Conservation (phyloP, 2,797 vertebrate species). For the Meriones psammophilus region DNA sequence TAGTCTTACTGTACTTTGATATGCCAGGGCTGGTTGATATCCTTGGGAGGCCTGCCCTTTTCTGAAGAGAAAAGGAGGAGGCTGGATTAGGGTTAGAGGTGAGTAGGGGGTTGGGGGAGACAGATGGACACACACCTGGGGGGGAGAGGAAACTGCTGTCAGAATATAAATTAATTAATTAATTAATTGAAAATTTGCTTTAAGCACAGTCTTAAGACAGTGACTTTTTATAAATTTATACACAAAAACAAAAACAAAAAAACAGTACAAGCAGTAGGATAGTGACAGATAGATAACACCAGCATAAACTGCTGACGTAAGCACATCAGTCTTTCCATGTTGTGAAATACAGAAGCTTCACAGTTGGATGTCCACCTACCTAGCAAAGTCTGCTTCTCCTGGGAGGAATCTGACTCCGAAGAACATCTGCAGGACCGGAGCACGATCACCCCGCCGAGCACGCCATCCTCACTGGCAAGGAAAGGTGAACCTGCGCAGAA, state of each 20-base stretch:
- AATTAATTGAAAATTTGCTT: constrained; percentile 48
- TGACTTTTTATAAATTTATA: constrained; percentile 24
- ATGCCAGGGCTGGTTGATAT: background rate
- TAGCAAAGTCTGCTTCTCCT: constrained; percentile 94
- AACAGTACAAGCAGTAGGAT: background rate
- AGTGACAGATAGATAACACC: background rate
- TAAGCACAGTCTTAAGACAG: constrained; percentile 34
- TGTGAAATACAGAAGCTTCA: constrained; percentile 10
- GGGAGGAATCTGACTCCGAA: constrained; percentile 91
- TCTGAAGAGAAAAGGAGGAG: background rate
- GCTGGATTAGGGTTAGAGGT: background rate
- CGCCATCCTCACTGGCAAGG: constrained; percentile 96
- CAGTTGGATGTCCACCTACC: constrained; percentile 88
- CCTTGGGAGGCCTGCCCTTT: background rate
- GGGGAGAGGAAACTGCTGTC: background rate
- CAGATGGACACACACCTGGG: no score
- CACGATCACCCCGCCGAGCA: constrained; percentile 98
- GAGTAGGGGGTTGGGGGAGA: background rate
- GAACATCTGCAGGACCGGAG: constrained; percentile 95
- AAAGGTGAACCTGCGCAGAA: constrained; percentile 95
- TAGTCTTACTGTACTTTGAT: background rate
- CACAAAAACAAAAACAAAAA: background rate
- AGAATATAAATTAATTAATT: background rate
- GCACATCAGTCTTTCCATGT: background rate
- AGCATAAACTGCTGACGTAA: background rate